Percentiles rank a stretch among this genome's conserved stretches.
phyloP scores from a whole-genome alignment of 2,797 vertebrate genomes.

The Holocentrus rufus region DNA sequence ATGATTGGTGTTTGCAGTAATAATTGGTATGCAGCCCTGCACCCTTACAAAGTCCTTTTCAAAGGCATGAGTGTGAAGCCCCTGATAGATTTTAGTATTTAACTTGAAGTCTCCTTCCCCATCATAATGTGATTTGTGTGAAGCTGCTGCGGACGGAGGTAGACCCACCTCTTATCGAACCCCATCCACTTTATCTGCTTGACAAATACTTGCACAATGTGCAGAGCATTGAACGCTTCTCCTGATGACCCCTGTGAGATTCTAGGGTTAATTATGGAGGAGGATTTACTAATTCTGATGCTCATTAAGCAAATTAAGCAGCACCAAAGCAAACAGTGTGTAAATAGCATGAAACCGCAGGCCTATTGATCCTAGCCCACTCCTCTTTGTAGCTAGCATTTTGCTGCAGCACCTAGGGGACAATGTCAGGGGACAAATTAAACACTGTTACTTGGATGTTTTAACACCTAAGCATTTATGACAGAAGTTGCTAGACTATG shows the following conservation, averaged over 20 bases:
- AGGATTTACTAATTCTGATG: slow-evolving; percentile 66
- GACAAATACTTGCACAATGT: slow-evolving; percentile 16
- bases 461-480: slow-evolving; percentile 13
- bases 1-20: slow-evolving; percentile 2
- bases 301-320: slow-evolving; percentile 75
- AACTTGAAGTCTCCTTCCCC: slow-evolving; percentile 11
- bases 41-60: slow-evolving; percentile 3
- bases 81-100: background rate
- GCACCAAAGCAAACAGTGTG: slow-evolving; percentile 47
- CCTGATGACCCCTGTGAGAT: slow-evolving; percentile 63
- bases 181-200: slow-evolving; percentile 26
- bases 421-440: slow-evolving; percentile 33
- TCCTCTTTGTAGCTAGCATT: slow-evolving; percentile 30
- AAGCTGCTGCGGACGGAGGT: slow-evolving; percentile 7
- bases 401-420: slow-evolving; percentile 29
- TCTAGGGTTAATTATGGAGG: slow-evolving; percentile 71
- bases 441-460: slow-evolving; percentile 35
- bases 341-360: slow-evolving; percentile 49
- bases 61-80: background rate
- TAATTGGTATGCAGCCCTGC: background rate
- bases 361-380: slow-evolving; percentile 52
- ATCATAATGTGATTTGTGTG: slow-evolving; percentile 27
- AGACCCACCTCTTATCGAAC: slow-evolving; percentile 6
- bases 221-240: slow-evolving; percentile 44
- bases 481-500: background rate